A percentile compares a stretch with the other conserved stretches of the same genome.
These are phyloP conservation scores for Galaxias olidus DNA, from an alignment of 2,797 vertebrate genomes.

Conservation along the genomic window DNA sequence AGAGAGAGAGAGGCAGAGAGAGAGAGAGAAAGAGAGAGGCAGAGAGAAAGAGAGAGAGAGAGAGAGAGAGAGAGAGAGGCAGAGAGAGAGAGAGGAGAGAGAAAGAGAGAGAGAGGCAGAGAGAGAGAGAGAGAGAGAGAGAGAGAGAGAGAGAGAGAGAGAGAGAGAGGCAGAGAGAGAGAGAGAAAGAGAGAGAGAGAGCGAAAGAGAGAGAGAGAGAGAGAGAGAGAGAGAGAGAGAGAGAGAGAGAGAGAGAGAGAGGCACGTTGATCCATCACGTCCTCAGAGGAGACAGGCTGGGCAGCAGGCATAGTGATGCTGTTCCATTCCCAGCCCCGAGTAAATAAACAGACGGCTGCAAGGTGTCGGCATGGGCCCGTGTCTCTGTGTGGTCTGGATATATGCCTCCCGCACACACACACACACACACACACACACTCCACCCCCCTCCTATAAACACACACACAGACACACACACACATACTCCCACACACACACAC, in stretches of 20 bases:
- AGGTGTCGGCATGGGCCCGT: constrained; percentile 2
- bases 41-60: not conserved
- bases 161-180: not conserved
- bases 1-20: too few relatives aligned
- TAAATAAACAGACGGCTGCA: not conserved
- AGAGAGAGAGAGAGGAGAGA: too few relatives aligned
- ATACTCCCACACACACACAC: not conserved
- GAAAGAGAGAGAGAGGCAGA: not conserved
- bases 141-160: not conserved
- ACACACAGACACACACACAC: not conserved
- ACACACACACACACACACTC: not conserved
- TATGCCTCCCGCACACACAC: not conserved
- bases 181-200: not conserved
- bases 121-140: not conserved
- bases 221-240: not conserved
- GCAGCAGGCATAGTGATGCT: not conserved
- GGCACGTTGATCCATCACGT: too few relatives aligned
- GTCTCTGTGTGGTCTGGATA: constrained; percentile 6
- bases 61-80: not conserved
- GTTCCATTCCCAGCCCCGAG: not conserved
- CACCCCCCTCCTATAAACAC: not conserved
- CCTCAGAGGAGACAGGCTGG: not conserved
- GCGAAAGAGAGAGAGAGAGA: not conserved
- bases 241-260: not conserved
- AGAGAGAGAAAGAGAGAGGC: too few relatives aligned